A percentile compares a stretch with the other conserved stretches of the same genome.
Conservation (phyloP, 1,140 invertebrate species). For the Scaptodrosophila lebanonensis region DNA sequence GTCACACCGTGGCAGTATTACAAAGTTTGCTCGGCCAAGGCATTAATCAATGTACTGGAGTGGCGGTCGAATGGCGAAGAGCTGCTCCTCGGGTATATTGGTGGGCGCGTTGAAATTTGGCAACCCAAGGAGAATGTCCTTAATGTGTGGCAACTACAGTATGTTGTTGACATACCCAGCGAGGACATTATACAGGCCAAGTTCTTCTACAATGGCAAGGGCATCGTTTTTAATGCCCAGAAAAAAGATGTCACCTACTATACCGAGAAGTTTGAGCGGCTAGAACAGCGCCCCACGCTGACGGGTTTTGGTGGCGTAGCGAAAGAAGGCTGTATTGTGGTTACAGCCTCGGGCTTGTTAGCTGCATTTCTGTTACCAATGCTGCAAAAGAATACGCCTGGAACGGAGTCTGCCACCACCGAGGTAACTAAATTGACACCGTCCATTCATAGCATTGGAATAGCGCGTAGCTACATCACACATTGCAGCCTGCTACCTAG, state of each 20-base stretch:
- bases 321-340: conserved; percentile 87
- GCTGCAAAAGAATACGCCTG: conserved; percentile 22
- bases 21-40: conserved; percentile 78
- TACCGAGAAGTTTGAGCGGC: conserved; percentile 89
- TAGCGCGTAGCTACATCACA: conserved; percentile 85
- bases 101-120: conserved; percentile 87
- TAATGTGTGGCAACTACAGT: conserved; percentile 86
- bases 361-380: conserved; percentile 82
- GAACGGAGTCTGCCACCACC: conserved; percentile 2
- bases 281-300: conserved; percentile 87
- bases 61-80: conserved; percentile 91
- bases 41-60: conserved; percentile 86
- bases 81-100: conserved; percentile 85
- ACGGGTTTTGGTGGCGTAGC: conserved; percentile 90
- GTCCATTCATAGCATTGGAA: conserved; percentile 83
- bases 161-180: conserved; percentile 80
- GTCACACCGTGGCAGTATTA: conserved; percentile 90
- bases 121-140: conserved; percentile 87
- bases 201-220: conserved; percentile 92
- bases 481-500: conserved; percentile 81
- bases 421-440: conserved; percentile 77
- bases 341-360: conserved; percentile 91
- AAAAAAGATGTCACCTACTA: conserved; percentile 87
- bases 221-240: conserved; percentile 81
- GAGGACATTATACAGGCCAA: conserved; percentile 88